Conservation (phyloP, 1,140 invertebrate genomes). For the Adoxophyes honmai region DNA sequence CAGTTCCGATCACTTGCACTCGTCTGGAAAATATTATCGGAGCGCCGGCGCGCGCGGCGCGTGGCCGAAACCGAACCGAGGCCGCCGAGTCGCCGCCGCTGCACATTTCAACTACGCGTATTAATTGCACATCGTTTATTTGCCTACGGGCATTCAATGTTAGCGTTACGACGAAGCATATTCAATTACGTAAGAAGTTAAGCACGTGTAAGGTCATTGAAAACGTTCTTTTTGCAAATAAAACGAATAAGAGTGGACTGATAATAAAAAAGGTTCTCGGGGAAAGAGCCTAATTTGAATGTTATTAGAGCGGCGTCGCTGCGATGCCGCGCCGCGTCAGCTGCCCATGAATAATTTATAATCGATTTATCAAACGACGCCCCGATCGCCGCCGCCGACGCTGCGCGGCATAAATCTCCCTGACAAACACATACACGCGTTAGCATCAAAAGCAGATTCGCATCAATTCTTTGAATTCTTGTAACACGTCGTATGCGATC, state of each 20-base stretch:
- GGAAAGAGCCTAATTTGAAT: constrained; percentile 12
- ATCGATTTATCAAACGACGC: constrained; percentile 16
- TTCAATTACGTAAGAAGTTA: no score
- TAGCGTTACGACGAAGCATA: no score
- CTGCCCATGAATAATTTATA: constrained; percentile 18
- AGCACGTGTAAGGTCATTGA: no score
- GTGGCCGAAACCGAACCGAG: background rate
- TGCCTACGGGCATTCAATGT: no score
- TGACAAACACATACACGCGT: no score
- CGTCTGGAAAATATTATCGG: background rate
- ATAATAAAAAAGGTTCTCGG: background rate
- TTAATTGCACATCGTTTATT: no score
- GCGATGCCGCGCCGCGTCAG: constrained; percentile 1
- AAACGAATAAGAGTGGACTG: no score
- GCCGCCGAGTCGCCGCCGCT: background rate
- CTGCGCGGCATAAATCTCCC: no score
- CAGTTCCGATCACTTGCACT: background rate
- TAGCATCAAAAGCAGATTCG: background rate
- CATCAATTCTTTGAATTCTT: no score
- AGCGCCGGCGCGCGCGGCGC: background rate
- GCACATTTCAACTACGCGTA: background rate
- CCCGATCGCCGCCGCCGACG: background rate
- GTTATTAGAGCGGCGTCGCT: constrained; percentile 3
- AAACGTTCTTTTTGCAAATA: no score
- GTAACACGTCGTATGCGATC: no score